Evolutionary conservation across 1,140 invertebrate genomes (phyloP), one percentile per base, ranked within the genome.

Genomic region (Ditylenchus dipsaci): DNA sequence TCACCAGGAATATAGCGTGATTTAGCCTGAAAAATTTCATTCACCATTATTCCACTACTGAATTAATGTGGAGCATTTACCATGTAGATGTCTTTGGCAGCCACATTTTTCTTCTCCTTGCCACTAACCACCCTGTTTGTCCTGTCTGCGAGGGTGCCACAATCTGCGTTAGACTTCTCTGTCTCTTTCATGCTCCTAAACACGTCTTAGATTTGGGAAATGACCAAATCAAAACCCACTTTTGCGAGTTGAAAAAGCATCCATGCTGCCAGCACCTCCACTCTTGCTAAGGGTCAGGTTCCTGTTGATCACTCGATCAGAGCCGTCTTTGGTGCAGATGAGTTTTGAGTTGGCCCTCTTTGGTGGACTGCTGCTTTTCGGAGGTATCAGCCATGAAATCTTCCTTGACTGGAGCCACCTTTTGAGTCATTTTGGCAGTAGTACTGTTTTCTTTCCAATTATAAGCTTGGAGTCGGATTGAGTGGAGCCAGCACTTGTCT

Each of bases 81-180:
- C 33, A 38, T 76, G 80, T 90, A 91, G 77, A 90, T 88, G 73
- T 90, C 88, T 74, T 90, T 90, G 0, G 88, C 88, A 71, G 79
- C 74, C 42, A 38, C 33, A 38, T 38, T 38, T 38, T 38, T 38
- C 33, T 43, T 23, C 21, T 78, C 72, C 59, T 83, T 81, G n/a
- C 73, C 75, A 47, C 75, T 78, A n/a, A 67, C 45, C 57, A 23
- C 33, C 68, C 75, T 42, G 17, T 78, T 68, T 42, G 80, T 78
- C 57, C 81, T 80, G 64, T 78, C 77, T 75, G 78, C 30, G 69
- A 72, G 66, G 15, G 43, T 21, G 15, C 63, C 17, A 11, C 17
- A 1, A 9, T 58, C 53, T 42, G 63, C 33, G n/a, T 64, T 64
- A 19, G 30, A 49, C 29, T n/a, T 45, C 26, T 64, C 43, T 64